Base-by-base conservation (phyloP, 2,113 vertebrate species). In the Trematocara stigmaticum region DNA sequence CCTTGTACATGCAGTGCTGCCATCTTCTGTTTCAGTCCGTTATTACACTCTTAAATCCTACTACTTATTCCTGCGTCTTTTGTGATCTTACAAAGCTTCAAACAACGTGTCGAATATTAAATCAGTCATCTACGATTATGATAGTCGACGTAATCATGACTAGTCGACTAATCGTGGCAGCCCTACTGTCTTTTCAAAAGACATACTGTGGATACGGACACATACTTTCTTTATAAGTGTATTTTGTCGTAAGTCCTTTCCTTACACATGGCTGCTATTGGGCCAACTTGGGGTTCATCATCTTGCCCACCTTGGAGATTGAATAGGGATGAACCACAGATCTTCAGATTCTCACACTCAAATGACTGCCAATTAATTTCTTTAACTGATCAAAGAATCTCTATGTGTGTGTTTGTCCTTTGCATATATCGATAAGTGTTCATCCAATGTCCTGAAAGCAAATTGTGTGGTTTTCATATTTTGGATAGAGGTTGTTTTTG, bases 351-450 rank as follows among this genome's bases (percentile, higher is more conserved):
- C 5, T 71, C 1, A 47, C 42, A 74, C 15, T 49, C 42, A 3
- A 2, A 49, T 29, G 15, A 18, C 0, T 49, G 69, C 23, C 15
- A 31, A 49, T 49, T 49, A 5, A 31, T 49, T 31, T 49, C 40
- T 49, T 49, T 49, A 76, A 31, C 1, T 49, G 3, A 31, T 76
- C 42, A 76, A 76, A 2, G 1, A 51, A 51, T 51, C 69, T 31
- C 12, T 49, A 49, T 49, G 26, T 47, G 23, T 11, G 42, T 49
- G 10, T 49, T 4, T 49, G 69, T 76, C 9, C 6, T 76, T 76
- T 18, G 9, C 45, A 1, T 76, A 76, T 51, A 71, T 71, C 4
- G 1, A 6, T 23, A 69, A 13, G n/a, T 23, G 8, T 45, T 71
- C 20, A 29, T 74, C 35, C 35, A 0, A 18, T 47, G 20, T 49